Percentiles rank a stretch among this genome's conserved stretches.
Evolutionary conservation across 2,888 invertebrate species (phyloP).

Genomic region (Tenodera sinensis): DNA sequence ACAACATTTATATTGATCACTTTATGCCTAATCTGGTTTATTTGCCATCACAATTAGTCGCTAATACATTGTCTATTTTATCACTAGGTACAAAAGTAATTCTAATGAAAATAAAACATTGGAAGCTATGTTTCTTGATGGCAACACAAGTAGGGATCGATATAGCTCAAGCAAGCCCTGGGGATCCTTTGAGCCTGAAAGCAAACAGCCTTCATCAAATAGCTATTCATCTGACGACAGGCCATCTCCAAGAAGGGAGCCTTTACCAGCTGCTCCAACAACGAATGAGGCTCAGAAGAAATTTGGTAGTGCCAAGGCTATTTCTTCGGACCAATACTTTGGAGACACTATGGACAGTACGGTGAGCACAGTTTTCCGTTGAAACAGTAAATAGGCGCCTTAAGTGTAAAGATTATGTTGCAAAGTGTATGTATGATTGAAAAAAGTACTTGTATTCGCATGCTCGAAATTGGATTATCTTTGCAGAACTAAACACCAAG

Average conservation of each 20-base stretch:
- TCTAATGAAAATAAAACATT: constrained; percentile 32
- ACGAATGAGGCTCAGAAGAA: constrained; percentile 86
- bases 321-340: constrained; percentile 96
- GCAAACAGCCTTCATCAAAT: constrained; percentile 18
- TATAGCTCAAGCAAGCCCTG: constrained; percentile 20
- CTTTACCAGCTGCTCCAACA: constrained; percentile 27
- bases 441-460: neutral
- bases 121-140: constrained; percentile 29
- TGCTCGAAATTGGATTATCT: no score
- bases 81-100: constrained; percentile 32
- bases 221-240: neutral
- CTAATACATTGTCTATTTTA: neutral
- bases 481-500: neutral
- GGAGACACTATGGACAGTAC: constrained; percentile 57
- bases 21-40: no score
- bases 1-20: no score
- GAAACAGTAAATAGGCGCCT: neutral
- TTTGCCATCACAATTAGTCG: no score
- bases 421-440: neutral
- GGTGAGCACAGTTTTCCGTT: constrained; percentile 4
- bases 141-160: constrained; percentile 26
- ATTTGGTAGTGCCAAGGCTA: constrained; percentile 95
- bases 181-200: constrained; percentile 24
- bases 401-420: neutral
- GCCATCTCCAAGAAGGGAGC: constrained; percentile 19